Conservation (phyloP, 2,888 invertebrate genomes). For the Cryptocephalus primarius region DNA sequence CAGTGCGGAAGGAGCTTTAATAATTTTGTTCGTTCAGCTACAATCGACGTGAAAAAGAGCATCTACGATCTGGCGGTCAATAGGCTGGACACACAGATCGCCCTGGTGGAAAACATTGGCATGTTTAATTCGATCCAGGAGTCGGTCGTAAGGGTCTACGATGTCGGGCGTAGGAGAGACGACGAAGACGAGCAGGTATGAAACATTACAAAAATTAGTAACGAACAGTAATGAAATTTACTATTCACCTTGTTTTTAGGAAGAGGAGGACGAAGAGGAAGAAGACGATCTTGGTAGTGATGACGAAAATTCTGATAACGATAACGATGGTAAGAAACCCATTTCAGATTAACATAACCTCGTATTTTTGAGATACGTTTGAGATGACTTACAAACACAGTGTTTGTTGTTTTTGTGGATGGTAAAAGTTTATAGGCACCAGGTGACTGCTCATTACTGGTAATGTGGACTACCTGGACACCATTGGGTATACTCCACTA, state of each 20-base stretch:
- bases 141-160: slow-evolving; percentile 83
- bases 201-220: slow-evolving; percentile 25
- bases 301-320: slow-evolving; percentile 46
- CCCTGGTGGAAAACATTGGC: slow-evolving; percentile 82
- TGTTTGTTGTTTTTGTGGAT: too few relatives aligned
- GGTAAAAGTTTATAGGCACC: too few relatives aligned
- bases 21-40: too few relatives aligned
- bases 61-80: slow-evolving; percentile 81
- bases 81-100: slow-evolving; percentile 74
- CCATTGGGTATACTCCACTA: too few relatives aligned
- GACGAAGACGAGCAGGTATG: slow-evolving; percentile 76
- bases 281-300: slow-evolving; percentile 51
- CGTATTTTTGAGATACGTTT: too few relatives aligned
- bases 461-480: too few relatives aligned
- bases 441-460: too few relatives aligned
- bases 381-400: too few relatives aligned
- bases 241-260: not conserved
- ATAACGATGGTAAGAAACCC: slow-evolving; percentile 21
- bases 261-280: slow-evolving; percentile 53
- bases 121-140: slow-evolving; percentile 77
- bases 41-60: slow-evolving; percentile 84
- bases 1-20: not conserved
- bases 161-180: slow-evolving; percentile 78
- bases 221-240: too few relatives aligned
- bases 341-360: too few relatives aligned